Percentiles rank a stretch among this genome's conserved stretches.
Conservation (phyloP, 2,888 invertebrate species). For the Nomada lathburiana region DNA sequence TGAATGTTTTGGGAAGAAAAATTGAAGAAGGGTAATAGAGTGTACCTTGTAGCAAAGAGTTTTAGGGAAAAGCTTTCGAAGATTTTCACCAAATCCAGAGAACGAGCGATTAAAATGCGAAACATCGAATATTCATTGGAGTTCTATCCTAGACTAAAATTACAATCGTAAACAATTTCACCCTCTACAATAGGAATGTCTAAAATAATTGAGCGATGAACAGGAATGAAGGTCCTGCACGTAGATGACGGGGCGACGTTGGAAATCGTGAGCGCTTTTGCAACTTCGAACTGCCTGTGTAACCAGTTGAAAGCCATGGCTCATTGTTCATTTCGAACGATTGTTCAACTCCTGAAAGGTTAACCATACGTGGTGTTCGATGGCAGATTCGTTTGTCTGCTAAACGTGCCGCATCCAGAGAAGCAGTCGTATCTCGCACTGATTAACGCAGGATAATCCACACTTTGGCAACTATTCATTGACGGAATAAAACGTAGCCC, state of each 20-base stretch:
- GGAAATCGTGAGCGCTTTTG: constrained; percentile 13
- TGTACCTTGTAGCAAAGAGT: no score
- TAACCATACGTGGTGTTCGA: constrained; percentile 29
- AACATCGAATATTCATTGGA: no score
- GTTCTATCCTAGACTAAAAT: no score
- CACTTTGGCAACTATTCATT: no score
- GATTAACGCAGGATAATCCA: constrained; percentile 15
- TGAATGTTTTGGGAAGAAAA: no score
- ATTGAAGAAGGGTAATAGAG: no score
- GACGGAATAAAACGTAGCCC: constrained; percentile 33
- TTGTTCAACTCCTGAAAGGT: constrained; percentile 43
- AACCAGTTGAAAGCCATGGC: not conserved
- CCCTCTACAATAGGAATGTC: constrained; percentile 6
- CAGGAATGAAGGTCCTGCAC: constrained; percentile 1
- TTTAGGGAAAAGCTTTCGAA: no score
- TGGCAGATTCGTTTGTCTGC: constrained; percentile 28
- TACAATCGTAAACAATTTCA: not conserved
- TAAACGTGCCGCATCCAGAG: constrained; percentile 15
- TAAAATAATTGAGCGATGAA: not conserved
- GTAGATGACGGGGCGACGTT: not conserved
- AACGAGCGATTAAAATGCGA: no score
- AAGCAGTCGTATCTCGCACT: constrained; percentile 46
- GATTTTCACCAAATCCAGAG: no score
- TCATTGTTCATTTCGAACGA: constrained; percentile 46
- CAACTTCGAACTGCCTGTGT: not conserved